Percentiles rank a stretch among this genome's conserved stretches.
phyloP scores from a whole-genome alignment of 2,113 vertebrate genomes.

The Leucosticte australis region DNA sequence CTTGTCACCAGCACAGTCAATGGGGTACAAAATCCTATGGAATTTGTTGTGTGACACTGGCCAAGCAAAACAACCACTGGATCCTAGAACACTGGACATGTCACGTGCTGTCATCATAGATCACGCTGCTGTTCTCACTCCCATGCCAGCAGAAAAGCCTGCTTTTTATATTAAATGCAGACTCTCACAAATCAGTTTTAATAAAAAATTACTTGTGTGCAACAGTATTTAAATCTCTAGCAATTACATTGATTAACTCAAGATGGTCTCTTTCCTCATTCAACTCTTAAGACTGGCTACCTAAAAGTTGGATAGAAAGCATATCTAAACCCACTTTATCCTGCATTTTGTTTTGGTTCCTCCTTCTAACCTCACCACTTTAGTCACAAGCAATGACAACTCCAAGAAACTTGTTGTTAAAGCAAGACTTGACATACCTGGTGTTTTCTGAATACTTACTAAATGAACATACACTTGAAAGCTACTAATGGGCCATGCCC shows the following conservation, averaged over 20 bases:
- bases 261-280: constrained; percentile 33
- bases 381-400: background rate
- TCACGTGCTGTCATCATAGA: constrained; percentile 74
- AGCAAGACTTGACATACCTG: background rate
- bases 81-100: constrained; percentile 71
- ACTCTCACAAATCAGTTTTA: constrained; percentile 55
- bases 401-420: background rate
- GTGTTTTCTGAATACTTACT: background rate
- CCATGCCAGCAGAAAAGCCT: constrained; percentile 66
- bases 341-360: background rate
- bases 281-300: background rate
- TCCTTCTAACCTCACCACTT: background rate
- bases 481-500: background rate
- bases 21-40: constrained; percentile 76
- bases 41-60: constrained; percentile 74
- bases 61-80: constrained; percentile 78
- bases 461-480: background rate
- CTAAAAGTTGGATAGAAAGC: background rate
- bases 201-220: constrained; percentile 49
- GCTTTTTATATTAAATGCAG: constrained; percentile 66
- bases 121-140: constrained; percentile 78
- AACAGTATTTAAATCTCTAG: constrained; percentile 51
- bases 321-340: background rate
- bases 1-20: constrained; percentile 82
- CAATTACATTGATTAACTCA: constrained; percentile 65